Percentiles rank a stretch among this genome's conserved stretches.
These are phyloP conservation scores for Aleiodes sp. DNA, from an alignment of 1,140 invertebrate species.

Conservation along the genomic window DNA sequence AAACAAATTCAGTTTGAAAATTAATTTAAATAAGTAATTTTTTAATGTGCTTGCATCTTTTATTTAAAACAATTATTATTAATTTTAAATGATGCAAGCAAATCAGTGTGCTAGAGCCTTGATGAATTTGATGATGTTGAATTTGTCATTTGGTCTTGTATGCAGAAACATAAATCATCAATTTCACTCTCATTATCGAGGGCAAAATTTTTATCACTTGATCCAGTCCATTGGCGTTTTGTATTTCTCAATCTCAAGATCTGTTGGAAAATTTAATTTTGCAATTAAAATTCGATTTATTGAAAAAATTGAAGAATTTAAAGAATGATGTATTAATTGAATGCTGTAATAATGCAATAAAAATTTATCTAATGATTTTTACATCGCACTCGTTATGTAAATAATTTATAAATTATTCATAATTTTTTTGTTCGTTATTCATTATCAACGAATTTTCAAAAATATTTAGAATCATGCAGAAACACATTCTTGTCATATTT, in stretches of 20 bases:
- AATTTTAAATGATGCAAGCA: not conserved
- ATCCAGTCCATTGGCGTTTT: conserved; percentile 63
- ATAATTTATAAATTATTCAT: no score
- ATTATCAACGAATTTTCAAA: no score
- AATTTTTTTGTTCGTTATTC: no score
- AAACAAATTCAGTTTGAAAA: no score
- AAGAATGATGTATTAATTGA: no score
- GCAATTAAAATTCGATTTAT: not conserved
- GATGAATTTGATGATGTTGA: conserved; percentile 19
- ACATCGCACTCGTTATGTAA: conserved; percentile 33
- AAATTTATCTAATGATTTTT: not conserved
- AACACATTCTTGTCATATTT: no score
- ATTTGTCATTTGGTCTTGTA: conserved; percentile 54
- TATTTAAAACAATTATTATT: not conserved
- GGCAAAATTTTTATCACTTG: conserved; percentile 57
- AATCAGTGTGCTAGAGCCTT: conserved; percentile 21
- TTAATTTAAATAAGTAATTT: no score
- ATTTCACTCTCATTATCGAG: conserved; percentile 67
- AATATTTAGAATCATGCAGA: no score
- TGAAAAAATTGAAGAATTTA: not conserved
- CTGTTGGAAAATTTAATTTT: conserved; percentile 47
- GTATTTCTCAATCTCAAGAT: conserved; percentile 74
- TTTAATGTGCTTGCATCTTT: not conserved
- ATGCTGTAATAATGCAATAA: not conserved
- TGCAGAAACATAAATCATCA: conserved; percentile 63